Conservation (phyloP, 2,113 vertebrate genomes). For the Chionis minor region DNA sequence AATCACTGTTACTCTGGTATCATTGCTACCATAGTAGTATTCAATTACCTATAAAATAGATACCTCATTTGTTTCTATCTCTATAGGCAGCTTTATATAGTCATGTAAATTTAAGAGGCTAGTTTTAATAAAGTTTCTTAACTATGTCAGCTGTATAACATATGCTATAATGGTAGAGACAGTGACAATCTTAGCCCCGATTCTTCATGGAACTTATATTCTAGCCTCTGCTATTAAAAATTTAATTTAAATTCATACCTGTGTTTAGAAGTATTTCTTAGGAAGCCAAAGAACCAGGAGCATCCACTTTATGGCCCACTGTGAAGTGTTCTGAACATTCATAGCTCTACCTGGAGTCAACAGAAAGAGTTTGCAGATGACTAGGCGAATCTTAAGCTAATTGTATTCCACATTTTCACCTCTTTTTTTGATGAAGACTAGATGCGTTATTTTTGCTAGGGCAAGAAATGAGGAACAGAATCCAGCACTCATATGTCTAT, state of each 20-base stretch:
- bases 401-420: not conserved
- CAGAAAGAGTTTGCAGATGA: not conserved
- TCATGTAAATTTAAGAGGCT: not conserved
- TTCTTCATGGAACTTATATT: not conserved
- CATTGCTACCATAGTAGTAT: not conserved
- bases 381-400: not conserved
- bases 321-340: not conserved
- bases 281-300: not conserved
- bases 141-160: not conserved
- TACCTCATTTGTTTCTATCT: not conserved
- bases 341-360: not conserved
- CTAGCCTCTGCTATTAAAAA: not conserved
- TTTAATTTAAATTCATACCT: not conserved
- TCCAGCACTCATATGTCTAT: not conserved
- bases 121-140: not conserved
- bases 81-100: not conserved
- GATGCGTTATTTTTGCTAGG: slow-evolving; percentile 9
- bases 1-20: not conserved
- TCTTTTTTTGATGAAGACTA: not conserved
- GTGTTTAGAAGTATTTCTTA: not conserved
- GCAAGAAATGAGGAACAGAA: not conserved
- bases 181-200: not conserved
- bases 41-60: not conserved
- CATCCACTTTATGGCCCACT: not conserved
- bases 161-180: not conserved